Conservation (phyloP, 2,888 invertebrate species). For the Patella ulyssiponensis region DNA sequence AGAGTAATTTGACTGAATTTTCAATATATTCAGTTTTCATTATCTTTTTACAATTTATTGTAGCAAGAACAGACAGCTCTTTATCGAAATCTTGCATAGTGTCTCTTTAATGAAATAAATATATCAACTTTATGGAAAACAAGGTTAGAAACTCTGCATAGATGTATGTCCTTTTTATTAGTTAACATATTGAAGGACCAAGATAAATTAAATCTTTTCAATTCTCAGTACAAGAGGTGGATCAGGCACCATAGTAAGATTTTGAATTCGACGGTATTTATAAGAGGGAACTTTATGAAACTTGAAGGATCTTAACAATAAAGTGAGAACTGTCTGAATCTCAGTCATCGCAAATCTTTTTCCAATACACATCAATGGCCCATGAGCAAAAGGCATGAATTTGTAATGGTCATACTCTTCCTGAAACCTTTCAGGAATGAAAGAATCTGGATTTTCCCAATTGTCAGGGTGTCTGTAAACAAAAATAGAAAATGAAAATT, state of each 20-base stretch:
- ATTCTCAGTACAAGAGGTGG: slow-evolving; percentile 45
- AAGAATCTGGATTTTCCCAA: slow-evolving; percentile 56
- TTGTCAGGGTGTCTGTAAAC: slow-evolving; percentile 51
- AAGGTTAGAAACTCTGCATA: no score
- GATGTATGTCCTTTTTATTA: no score
- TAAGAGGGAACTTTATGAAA: slow-evolving; percentile 52
- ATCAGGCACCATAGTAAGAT: slow-evolving; percentile 52
- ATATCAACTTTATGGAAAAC: no score
- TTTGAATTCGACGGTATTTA: slow-evolving; percentile 42
- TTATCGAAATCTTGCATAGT: no score
- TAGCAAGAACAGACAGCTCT: no score
- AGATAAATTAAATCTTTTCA: neutral
- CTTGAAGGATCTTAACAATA: slow-evolving; percentile 49
- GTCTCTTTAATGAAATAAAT: no score
- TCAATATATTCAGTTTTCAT: no score
- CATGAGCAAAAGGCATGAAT: slow-evolving; percentile 61
- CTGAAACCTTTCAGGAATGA: slow-evolving; percentile 60
- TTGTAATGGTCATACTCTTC: slow-evolving; percentile 39
- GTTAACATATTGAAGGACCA: no score
- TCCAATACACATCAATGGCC: slow-evolving; percentile 67
- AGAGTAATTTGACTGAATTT: no score
- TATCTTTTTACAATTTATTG: no score
- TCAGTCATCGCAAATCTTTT: slow-evolving; percentile 63
- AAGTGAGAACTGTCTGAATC: slow-evolving; percentile 54
- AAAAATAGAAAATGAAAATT: slow-evolving; percentile 2